A percentile compares a stretch with the other conserved stretches of the same genome.
phyloP scores from a whole-genome alignment of 2,797 vertebrate genomes.

The Leptodactylus fallax region DNA sequence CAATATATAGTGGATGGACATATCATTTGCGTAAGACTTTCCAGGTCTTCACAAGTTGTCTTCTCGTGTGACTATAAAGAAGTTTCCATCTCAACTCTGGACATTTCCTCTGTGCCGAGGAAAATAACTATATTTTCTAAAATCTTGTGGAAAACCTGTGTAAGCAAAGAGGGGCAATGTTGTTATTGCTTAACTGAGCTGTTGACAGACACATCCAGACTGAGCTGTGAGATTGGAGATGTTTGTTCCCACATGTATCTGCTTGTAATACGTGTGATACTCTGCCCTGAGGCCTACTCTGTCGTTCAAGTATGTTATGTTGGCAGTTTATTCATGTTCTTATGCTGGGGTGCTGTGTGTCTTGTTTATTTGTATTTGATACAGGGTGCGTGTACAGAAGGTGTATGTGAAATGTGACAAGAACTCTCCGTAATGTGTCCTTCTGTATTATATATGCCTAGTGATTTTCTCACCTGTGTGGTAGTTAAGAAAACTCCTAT shows the following conservation, averaged over 20 bases:
- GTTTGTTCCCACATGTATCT: constrained; percentile 31
- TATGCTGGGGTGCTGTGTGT: not conserved
- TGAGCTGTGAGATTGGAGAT: constrained; percentile 31
- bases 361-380: constrained; percentile 3
- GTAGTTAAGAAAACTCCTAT: too few relatives aligned
- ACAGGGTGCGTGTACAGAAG: not conserved
- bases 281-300: constrained; percentile 43
- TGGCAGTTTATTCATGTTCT: constrained; percentile 30
- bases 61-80: not conserved
- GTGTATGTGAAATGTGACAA: not conserved
- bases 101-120: not conserved
- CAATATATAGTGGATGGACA: too few relatives aligned
- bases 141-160: constrained; percentile 28
- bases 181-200: constrained; percentile 18
- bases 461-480: not conserved
- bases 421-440: not conserved
- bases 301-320: constrained; percentile 12
- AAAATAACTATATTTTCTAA: not conserved
- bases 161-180: constrained; percentile 12
- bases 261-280: constrained; percentile 31
- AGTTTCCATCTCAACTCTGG: not conserved
- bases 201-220: constrained; percentile 44
- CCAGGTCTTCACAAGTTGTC: not conserved
- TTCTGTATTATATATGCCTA: not conserved
- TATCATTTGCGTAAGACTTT: too few relatives aligned